Evolutionary conservation across 64 coral and sea anemone genomes (phyloP).

Genomic region (Orbicella faveolata): DNA sequence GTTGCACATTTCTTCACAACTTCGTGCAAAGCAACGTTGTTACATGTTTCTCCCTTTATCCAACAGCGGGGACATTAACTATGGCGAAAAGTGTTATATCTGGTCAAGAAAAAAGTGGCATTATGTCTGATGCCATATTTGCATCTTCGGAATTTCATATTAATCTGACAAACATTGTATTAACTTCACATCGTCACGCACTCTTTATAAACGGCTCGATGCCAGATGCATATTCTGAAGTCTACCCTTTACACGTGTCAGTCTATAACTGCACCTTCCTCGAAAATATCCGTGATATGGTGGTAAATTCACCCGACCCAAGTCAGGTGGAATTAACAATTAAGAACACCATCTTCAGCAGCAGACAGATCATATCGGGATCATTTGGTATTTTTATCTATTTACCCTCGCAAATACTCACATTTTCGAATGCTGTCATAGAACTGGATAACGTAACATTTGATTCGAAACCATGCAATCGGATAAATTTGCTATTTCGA

Average conservation of each 20-base stretch:
- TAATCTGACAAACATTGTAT: neutral
- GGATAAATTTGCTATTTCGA: neutral
- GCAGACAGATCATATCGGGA: neutral
- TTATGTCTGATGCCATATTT: neutral
- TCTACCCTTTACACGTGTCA: neutral
- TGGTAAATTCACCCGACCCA: neutral
- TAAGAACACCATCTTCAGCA: neutral
- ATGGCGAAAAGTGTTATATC: neutral
- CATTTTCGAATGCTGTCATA: neutral
- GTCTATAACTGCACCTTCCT: slow-evolving; percentile 2
- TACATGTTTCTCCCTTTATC: neutral
- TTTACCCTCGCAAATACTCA: neutral
- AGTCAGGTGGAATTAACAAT: neutral
- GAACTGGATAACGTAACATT: slow-evolving; percentile 1
- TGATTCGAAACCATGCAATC: neutral
- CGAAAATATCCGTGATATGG: neutral
- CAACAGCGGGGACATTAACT: neutral
- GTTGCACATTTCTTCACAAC: neutral
- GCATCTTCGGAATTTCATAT: neutral
- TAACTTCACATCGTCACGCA: neutral
- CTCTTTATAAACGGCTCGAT: neutral
- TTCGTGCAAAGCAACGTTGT: neutral
- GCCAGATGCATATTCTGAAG: neutral
- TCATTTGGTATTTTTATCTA: neutral
- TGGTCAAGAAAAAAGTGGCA: neutral